Conservation (phyloP, 2,113 vertebrate genomes). For the Nannospalax galili region DNA sequence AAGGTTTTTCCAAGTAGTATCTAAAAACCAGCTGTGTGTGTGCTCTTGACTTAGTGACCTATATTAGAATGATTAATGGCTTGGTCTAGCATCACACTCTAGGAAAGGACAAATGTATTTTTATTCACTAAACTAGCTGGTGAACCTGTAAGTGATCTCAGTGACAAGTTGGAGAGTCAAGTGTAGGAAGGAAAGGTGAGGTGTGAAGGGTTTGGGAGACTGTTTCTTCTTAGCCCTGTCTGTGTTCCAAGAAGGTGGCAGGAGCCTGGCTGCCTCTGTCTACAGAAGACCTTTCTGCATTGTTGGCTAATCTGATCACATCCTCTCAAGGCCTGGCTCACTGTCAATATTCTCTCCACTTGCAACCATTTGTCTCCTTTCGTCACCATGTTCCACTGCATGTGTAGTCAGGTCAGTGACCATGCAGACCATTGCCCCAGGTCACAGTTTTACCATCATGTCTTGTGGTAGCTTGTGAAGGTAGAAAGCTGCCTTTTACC, state of each 20-base stretch:
- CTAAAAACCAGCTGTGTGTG: not conserved
- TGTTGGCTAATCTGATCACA: not conserved
- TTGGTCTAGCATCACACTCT: not conserved
- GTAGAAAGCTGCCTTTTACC: not conserved
- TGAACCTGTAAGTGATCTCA: not conserved
- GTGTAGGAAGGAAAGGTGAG: not conserved
- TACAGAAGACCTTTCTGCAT: not conserved
- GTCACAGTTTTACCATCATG: not conserved
- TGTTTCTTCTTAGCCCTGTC: not conserved
- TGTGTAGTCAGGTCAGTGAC: not conserved
- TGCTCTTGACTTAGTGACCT: not conserved
- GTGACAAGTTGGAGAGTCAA: not conserved
- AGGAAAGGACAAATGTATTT: not conserved
- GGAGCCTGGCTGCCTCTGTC: not conserved
- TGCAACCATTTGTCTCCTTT: not conserved
- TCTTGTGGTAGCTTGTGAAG: not conserved
- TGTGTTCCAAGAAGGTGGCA: not conserved
- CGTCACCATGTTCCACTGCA: not conserved
- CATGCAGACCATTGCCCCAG: not conserved
- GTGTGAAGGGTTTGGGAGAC: too few relatives aligned
- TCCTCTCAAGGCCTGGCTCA: not conserved
- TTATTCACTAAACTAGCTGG: not conserved
- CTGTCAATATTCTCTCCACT: too few relatives aligned
- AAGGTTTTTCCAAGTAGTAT: not conserved
- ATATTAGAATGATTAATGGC: not conserved